Evolutionary conservation across 2,888 invertebrate species (phyloP).

Genomic region (Dryocosmus kuriphilus): DNA sequence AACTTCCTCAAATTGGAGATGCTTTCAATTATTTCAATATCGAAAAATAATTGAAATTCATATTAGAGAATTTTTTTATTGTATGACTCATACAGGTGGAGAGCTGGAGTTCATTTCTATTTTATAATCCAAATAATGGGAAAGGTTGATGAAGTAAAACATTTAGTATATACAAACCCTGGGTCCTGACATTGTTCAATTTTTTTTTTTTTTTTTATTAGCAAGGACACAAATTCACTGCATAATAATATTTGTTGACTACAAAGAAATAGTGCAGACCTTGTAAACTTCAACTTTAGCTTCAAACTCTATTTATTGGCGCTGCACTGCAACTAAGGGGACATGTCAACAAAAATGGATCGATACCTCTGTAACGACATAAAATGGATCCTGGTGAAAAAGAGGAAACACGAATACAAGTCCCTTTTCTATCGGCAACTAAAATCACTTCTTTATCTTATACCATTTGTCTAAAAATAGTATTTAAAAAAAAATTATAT

Average conservation of each 20-base stretch:
- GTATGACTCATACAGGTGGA: constrained; percentile 7
- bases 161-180: background rate
- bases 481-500: background rate
- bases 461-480: constrained; percentile 8
- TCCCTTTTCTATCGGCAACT: constrained; percentile 1
- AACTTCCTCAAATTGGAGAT: background rate
- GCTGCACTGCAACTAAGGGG: background rate
- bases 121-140: background rate
- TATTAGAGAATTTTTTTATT: background rate
- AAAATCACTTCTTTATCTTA: background rate
- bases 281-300: constrained; percentile 4
- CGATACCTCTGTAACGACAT: constrained; percentile 17
- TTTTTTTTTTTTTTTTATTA: background rate
- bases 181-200: background rate
- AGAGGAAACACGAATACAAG: background rate
- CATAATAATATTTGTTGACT: constrained; percentile 16
- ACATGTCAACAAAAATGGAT: constrained; percentile 10
- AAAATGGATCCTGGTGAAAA: background rate
- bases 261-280: background rate
- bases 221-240: constrained; percentile 10
- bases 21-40: background rate
- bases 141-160: background rate
- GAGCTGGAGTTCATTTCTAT: constrained; percentile 1
- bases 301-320: constrained; percentile 7
- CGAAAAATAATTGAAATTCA: background rate